Evolutionary conservation across 2,113 vertebrate species (phyloP), one percentile per base, ranked within the genome.

Genomic region (Dendrocopos noguchii): DNA sequence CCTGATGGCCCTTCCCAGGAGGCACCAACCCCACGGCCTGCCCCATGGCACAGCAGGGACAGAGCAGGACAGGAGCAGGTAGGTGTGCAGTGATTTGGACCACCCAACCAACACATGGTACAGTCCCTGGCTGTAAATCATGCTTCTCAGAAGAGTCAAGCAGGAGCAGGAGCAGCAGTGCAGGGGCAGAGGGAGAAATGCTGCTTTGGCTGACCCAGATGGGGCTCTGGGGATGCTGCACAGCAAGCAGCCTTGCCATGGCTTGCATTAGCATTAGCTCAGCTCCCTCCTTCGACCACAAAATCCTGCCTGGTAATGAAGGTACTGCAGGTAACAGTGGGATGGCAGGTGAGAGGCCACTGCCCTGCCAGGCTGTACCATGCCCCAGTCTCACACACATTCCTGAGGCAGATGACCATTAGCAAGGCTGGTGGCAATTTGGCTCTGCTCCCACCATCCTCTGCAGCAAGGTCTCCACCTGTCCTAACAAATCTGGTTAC

Each of bases 61-160:
- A 71, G 59, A 42, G 57, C 0, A 1, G 42, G 17, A 1, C 0
- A 1, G 36, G 55, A 87, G 60, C 1, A 55, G 29, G 46, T 5
- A 1, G 36, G 19, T 6, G 4, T n/a, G 27, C 27, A 56, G 59
- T 3, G 2, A 61, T 29, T 36, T 12, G 19, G 79, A 64, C 27
- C 15, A 61, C 5, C 16, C 39, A 44, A 29, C 7, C 10, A 12
- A 7, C 50, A n/a, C 0, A 2, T 4, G 3, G 12, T 17, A 18
- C 1, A 9, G 34, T 16, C 53, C 8, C 28, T 36, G 4, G 17
- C 7, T 70, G 20, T 25, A 66, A 57, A 87, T 16, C 6, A 70
- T 60, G 39, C 39, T 39, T 64, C 55, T 70, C 28, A 53, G 39
- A 75, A 66, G 52, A n/a, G 31, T 46, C 44, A 63, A 21, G 34